Percentiles rank a stretch among this genome's conserved stretches.
Conservation (phyloP, 1,140 invertebrate genomes). For the Mya arenaria region DNA sequence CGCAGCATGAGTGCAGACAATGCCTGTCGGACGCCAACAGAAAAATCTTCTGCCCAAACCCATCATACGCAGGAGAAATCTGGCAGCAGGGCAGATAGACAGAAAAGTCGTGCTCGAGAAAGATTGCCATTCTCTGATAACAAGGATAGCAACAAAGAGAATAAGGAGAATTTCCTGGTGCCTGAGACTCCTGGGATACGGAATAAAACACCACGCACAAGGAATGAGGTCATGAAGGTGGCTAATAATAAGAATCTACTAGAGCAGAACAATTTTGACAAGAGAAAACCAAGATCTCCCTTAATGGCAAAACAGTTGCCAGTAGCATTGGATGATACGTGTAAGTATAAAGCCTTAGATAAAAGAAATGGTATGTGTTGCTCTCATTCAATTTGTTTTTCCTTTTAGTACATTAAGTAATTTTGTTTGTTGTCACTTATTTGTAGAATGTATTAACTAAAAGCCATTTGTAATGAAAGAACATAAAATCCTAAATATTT, state of each 20-base stretch:
- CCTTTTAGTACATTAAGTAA: too few species aligned
- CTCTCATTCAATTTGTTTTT: too few species aligned
- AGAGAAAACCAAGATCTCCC: slow-evolving; percentile 64
- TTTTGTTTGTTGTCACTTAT: too few species aligned
- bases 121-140: slow-evolving; percentile 62
- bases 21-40: slow-evolving; percentile 31
- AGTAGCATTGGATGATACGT: slow-evolving; percentile 71
- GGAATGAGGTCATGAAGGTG: slow-evolving; percentile 1
- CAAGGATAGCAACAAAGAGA: slow-evolving; percentile 55
- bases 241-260: slow-evolving; percentile 32
- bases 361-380: too few species aligned
- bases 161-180: slow-evolving; percentile 81
- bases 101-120: slow-evolving; percentile 66
- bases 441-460: too few species aligned
- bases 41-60: slow-evolving; percentile 4
- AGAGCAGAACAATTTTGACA: slow-evolving; percentile 43
- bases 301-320: slow-evolving; percentile 67
- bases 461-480: too few species aligned
- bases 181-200: slow-evolving; percentile 73
- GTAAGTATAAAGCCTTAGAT: slow-evolving; percentile 67
- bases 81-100: slow-evolving; percentile 48
- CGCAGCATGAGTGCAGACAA: slow-evolving; percentile 63
- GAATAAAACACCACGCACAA: slow-evolving; percentile 37
- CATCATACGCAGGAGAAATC: slow-evolving; percentile 25
- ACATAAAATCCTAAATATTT: too few species aligned